Base-by-base conservation (phyloP, 1,140 invertebrate species). In the Ruditapes philippinarum region DNA sequence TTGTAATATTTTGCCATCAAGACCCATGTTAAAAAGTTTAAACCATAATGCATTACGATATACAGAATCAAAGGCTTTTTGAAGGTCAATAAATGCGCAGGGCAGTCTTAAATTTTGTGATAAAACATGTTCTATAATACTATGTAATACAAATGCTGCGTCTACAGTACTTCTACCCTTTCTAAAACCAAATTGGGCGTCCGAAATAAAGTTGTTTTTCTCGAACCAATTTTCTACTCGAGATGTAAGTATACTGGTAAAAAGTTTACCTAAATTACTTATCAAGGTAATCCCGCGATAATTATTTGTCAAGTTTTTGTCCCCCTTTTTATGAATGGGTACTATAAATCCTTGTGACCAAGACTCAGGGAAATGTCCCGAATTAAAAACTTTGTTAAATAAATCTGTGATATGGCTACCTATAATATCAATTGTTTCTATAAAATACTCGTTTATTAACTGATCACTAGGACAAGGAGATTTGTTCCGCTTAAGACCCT, bases 381-480 rank as follows among this genome's bases (percentile, higher is more conserved):
- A 31, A 9, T 81, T 31, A 33, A 81, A 81, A 9, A 81, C 36
- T 54, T 11, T 38, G 60, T 81, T 81, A 19, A 60, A 57, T 19
- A 81, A 19, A 38, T 81, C 78, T 19, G 36, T 40, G 5, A 81
- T 38, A 40, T 81, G 49, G 22, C 49, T 54, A 60, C 28, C 36
- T n/a, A 81, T 25, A 38, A 81, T 81, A 60, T 81, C 49, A 38
- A 33, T 36, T 12, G n/a, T 28, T 11, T 31, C 74, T 11, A 51
- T 78, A 49, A 78, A 45, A 78, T 78, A 78, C 33, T 81, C 49
- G 31, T 81, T 81, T 33, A 54, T 4, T 17, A 80, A 54, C 36
- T 74, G 4, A 25, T 74, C 70, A 45, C 70, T 74, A n/a, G 70
- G 70, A 51, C 38, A 74, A 7, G 36, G 7, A 5, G 68, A 33